These are phyloP conservation scores for Helicoverpa assulta DNA, from an alignment of 2,888 invertebrate genomes.

Conservation along the genomic window DNA sequence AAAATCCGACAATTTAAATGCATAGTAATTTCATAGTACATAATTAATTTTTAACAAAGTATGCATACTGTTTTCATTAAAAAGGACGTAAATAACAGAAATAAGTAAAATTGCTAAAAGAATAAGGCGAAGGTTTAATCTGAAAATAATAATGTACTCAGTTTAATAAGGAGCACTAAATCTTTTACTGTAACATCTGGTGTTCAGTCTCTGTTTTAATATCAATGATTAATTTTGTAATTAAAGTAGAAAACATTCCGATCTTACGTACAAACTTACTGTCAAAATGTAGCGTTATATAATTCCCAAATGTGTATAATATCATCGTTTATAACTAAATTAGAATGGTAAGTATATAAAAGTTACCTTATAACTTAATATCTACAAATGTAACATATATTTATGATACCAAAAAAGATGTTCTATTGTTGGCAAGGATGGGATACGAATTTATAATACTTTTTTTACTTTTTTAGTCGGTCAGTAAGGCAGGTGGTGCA, in stretches of 20 bases:
- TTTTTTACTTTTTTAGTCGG: conserved; percentile 76
- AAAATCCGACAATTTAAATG: conserved; percentile 62
- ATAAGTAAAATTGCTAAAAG: conserved; percentile 1
- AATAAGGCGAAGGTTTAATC: conserved; percentile 5
- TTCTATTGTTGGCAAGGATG: conserved; percentile 74
- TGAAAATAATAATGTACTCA: conserved; percentile 27
- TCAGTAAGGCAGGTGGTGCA: conserved; percentile 83
- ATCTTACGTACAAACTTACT: not conserved
- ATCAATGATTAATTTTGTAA: conserved; percentile 46
- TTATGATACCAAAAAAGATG: conserved; percentile 61
- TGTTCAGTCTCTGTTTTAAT: conserved; percentile 36
- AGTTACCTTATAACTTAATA: conserved; percentile 7
- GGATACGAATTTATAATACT: conserved; percentile 68
- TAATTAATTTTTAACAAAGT: conserved; percentile 39
- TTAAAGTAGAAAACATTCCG: conserved; percentile 21
- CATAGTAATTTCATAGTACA: conserved; percentile 41
- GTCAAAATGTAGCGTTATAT: not conserved
- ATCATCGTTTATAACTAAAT: conserved; percentile 9
- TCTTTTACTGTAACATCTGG: conserved; percentile 49
- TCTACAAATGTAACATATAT: conserved; percentile 39
- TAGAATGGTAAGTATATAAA: not conserved
- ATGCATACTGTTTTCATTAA: conserved; percentile 11
- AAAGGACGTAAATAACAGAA: conserved; percentile 6
- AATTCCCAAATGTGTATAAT: not conserved
- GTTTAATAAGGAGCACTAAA: conserved; percentile 45